Evolutionary conservation across 2,888 invertebrate genomes (phyloP), one percentile per base, ranked within the genome.

Genomic region (Ochropacha duplaris): DNA sequence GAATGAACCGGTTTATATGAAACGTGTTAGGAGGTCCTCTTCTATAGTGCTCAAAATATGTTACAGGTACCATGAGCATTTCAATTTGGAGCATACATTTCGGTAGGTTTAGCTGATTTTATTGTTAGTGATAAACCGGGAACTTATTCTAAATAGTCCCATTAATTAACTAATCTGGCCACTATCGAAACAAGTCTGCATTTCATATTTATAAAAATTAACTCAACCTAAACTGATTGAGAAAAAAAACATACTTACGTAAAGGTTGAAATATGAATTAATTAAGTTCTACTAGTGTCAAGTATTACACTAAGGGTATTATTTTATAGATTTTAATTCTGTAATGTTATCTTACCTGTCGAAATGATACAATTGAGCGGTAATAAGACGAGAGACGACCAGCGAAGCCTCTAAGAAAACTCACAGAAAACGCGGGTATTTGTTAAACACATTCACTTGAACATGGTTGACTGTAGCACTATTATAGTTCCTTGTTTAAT

Each of bases 21-120:
- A 90, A 90, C 91, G 86, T 89, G 90, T 91, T 89, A 90, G 89
- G 88, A 87, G 89, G 89, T 88, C 88, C 83, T 87, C 83, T 71
- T 80, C 78, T 73, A 62, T 26, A 76, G 76, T 76, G 72, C 74
- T 78, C 73, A 71, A 76, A 75, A 69, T 68, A 65, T 69, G 49
- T 28, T 26, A 49, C 14, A 24, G 22, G 24, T 54, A 22, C 22
- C 39, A 16, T 44, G 19, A 16, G 9, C 19, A 9, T 39, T 6
- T 39, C 0, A 39, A 31, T 12, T 31, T 31, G 12, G 0, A 31
- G 12, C 2, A 31, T 31, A 31, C 5, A 2, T 31, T n/a, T n/a
- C n/a, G n/a, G 8, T 31, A 31, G 31, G 12, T 12, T 12, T 31
- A 31, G 2, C 31, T 31, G 31, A 31, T 31, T 31, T 36, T 12